phyloP scores from a whole-genome alignment of 2,888 invertebrate species.

The Gastracanthus pulcherrimus region DNA sequence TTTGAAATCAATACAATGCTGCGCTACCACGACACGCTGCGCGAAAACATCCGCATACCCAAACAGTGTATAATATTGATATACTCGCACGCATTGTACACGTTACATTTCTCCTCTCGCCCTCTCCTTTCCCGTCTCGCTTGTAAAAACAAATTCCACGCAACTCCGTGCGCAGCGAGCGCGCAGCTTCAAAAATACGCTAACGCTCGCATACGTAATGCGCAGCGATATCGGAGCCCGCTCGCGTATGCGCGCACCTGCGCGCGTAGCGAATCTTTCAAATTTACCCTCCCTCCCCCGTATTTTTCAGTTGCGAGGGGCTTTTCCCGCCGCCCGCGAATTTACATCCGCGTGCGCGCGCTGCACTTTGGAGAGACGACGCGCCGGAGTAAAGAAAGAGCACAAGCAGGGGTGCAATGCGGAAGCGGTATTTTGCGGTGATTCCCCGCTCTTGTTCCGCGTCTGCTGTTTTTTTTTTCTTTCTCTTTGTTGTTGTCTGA shows the following conservation, averaged over 20 bases:
- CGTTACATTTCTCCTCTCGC: background rate
- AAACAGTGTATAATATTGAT: background rate
- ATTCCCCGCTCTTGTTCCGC: background rate
- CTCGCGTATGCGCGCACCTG: background rate
- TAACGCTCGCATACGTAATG: no score
- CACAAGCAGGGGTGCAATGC: background rate
- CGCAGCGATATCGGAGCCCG: background rate
- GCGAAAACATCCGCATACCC: background rate
- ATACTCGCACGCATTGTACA: background rate
- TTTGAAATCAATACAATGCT: background rate
- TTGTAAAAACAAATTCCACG: conserved; percentile 1
- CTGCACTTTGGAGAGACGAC: background rate
- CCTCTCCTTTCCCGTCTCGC: no score
- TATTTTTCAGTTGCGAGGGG: background rate
- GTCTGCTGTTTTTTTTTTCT: background rate
- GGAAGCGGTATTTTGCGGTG: conserved; percentile 3
- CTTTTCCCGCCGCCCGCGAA: background rate
- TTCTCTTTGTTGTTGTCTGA: no score
- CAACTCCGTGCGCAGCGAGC: background rate
- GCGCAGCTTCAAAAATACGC: background rate
- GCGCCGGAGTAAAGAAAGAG: background rate
- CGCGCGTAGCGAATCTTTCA: background rate
- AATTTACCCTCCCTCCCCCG: background rate
- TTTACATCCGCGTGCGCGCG: background rate
- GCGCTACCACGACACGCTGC: background rate